Evolutionary conservation across 1,140 invertebrate genomes (phyloP), one percentile per base, ranked within the genome.

Genomic region (Ganaspis sp.): DNA sequence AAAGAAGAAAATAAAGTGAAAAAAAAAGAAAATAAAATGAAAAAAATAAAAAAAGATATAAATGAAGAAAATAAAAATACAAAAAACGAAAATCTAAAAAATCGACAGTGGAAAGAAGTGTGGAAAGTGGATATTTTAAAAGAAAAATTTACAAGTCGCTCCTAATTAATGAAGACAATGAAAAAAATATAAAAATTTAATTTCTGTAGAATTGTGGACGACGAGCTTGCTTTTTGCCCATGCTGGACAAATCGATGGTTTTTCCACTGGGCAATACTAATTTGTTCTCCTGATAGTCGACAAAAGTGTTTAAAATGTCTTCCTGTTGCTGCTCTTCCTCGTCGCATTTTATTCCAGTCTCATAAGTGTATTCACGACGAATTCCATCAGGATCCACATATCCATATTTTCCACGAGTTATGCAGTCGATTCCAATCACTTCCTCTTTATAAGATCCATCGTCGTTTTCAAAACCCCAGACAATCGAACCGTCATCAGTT

Each of bases 381-480:
- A 94, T 84, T 81, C 95, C 95, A 83, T 96, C 96, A 0, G 95
- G 95, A 90, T 96, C 96, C 34, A 96, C 92, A 88, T 96, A 97
- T 34, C 96, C 96, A 83, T 96, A 97, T 85, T 95, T 96, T 54
- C 96, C 96, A 40, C 94, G 89, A 5, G 95, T 96, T 49, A 96
- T 92, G 86, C 96, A 96, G 84, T 96, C 95, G 15, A 93, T 91
- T 71, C 96, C 96, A 81, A 96, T 95, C 6, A 94, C 93, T 88
- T 97, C 96, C 86, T 97, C 96, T 85, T 97, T 97, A 76, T 87
- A 90, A 0, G 93, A 93, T 12, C 95, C 95, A 84, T 95, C 95
- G 75, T 96, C 95, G 85, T 96, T 96, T 91, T 96, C 95, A 85
- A 95, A 96, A 69, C 96, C 96, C 96, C 96, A 97, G 0, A 95